These are phyloP conservation scores for Clepsis dumicolana DNA, from an alignment of 2,888 invertebrate species.

Conservation along the genomic window DNA sequence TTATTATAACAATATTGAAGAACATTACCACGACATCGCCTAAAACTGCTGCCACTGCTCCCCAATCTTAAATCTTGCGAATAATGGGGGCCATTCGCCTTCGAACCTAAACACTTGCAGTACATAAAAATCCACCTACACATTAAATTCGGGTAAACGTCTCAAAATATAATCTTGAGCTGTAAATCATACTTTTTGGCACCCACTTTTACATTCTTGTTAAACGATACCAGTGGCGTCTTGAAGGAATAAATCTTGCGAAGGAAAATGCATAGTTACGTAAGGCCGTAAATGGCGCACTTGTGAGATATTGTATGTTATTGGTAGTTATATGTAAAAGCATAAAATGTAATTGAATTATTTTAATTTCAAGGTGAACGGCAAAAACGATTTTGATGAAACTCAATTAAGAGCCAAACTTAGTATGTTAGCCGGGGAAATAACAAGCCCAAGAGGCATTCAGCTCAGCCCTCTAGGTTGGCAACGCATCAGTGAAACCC, in stretches of 20 bases:
- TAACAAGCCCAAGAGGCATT: too few species aligned
- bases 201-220: constrained; percentile 5
- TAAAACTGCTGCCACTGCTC: neutral
- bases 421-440: too few species aligned
- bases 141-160: constrained; percentile 14
- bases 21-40: neutral
- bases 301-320: too few species aligned
- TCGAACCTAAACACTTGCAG: neutral
- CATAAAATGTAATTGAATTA: too few species aligned
- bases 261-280: neutral
- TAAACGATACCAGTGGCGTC: constrained; percentile 2
- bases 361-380: too few species aligned
- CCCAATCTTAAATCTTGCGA: constrained; percentile 8
- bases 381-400: too few species aligned
- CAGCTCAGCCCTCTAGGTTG: too few species aligned
- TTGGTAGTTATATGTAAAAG: too few species aligned
- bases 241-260: neutral
- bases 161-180: constrained; percentile 14
- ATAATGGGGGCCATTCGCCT: constrained; percentile 9
- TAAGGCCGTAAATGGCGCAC: too few species aligned
- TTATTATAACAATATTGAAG: too few species aligned
- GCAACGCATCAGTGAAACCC: too few species aligned
- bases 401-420: too few species aligned
- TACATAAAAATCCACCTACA: constrained; percentile 19
- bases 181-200: constrained; percentile 19